A percentile compares a stretch with the other conserved stretches of the same genome.
Conservation (phyloP, 2,888 invertebrate genomes). For the Margaritifera margaritifera region DNA sequence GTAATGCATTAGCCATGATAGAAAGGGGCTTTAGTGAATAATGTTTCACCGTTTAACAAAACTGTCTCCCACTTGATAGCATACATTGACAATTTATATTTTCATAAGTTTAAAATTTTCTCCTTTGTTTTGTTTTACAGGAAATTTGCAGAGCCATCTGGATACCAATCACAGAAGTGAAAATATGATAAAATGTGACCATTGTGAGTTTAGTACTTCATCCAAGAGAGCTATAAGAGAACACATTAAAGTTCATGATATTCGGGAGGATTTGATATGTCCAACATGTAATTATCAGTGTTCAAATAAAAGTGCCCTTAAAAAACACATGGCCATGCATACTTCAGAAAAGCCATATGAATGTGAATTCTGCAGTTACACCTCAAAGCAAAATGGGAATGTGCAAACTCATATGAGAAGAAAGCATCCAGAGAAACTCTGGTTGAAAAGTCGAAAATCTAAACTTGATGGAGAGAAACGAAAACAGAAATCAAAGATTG, state of each 20-base stretch:
- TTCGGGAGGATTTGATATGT: slow-evolving; percentile 45
- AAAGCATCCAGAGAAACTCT: slow-evolving; percentile 57
- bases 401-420: slow-evolving; percentile 64
- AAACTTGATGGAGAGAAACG: neutral
- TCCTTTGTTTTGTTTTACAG: slow-evolving; percentile 52
- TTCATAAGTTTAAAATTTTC: too few relatives aligned
- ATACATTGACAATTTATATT: too few relatives aligned
- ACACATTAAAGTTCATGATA: slow-evolving; percentile 64
- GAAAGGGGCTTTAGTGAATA: neutral
- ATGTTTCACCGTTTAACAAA: neutral
- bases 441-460: slow-evolving; percentile 2
- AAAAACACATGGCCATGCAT: slow-evolving; percentile 62
- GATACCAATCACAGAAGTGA: slow-evolving; percentile 66
- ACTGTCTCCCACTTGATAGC: too few relatives aligned
- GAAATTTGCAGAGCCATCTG: slow-evolving; percentile 71
- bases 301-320: slow-evolving; percentile 52
- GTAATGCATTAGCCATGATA: neutral
- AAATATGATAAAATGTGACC: slow-evolving; percentile 58
- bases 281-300: slow-evolving; percentile 60
- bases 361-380: slow-evolving; percentile 65
- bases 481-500: slow-evolving; percentile 7
- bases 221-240: slow-evolving; percentile 64
- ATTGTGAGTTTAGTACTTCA: slow-evolving; percentile 66
- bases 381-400: slow-evolving; percentile 60
- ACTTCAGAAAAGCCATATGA: slow-evolving; percentile 54